Evolutionary conservation across 2,113 vertebrate species (phyloP).

Genomic region (Erythrocercus mccallii): DNA sequence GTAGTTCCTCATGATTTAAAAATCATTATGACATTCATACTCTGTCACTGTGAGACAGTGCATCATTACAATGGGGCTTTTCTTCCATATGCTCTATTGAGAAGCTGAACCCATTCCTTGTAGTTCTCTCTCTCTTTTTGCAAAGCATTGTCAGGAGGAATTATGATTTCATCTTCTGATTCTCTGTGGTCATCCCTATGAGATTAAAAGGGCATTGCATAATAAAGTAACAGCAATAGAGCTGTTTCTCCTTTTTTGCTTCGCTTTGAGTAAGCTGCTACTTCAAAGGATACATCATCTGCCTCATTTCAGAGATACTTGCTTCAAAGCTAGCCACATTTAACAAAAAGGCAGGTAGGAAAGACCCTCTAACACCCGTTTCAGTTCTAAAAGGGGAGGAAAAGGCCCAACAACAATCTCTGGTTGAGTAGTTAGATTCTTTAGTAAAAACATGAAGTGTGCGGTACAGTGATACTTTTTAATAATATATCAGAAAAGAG

Average conservation of each 20-base stretch:
- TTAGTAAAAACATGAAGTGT: neutral
- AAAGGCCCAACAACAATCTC: constrained; percentile 18
- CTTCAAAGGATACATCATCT: constrained; percentile 69
- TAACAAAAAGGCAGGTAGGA: constrained; percentile 62
- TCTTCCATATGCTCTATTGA: neutral
- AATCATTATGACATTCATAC: neutral
- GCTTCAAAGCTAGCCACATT: constrained; percentile 67
- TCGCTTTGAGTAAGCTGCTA: constrained; percentile 64
- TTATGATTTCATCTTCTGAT: constrained; percentile 59
- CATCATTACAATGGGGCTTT: neutral
- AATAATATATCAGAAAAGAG: constrained; percentile 40
- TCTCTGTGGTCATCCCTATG: constrained; percentile 32
- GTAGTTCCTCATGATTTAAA: neutral
- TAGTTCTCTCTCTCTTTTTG: neutral
- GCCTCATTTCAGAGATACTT: constrained; percentile 68
- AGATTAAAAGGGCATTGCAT: constrained; percentile 60
- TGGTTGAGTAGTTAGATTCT: constrained; percentile 47
- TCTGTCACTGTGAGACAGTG: neutral
- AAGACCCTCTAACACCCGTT: constrained; percentile 25
- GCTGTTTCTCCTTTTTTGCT: neutral
- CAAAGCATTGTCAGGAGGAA: constrained; percentile 31
- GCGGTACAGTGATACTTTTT: neutral
- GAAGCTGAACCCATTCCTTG: neutral
- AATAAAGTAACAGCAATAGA: constrained; percentile 51
- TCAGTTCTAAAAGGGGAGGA: neutral